phyloP scores from a whole-genome alignment of 2,888 invertebrate species.

The Dasypolia templi region DNA sequence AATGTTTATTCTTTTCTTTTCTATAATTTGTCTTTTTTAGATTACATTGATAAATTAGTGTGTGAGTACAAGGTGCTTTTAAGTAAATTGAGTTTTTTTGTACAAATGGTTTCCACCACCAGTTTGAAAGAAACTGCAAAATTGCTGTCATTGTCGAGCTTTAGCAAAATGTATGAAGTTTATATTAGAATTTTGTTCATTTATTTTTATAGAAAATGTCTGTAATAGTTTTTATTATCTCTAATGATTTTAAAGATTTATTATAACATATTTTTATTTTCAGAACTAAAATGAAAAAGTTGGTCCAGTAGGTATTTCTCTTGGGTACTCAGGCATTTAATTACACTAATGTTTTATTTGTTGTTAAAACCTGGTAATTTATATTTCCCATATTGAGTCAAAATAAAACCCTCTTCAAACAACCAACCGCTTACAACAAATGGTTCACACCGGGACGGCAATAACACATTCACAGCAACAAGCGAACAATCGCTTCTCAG shows the following conservation, averaged over 20 bases:
- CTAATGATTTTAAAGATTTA: not conserved
- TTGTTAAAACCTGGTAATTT: not conserved
- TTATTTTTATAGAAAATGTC: not conserved
- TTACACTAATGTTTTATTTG: not conserved
- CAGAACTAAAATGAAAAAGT: no score
- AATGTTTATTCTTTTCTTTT: not conserved
- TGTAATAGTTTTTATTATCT: not conserved
- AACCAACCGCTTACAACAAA: slow-evolving; percentile 6
- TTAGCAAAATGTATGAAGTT: slow-evolving; percentile 8
- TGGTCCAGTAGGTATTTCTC: no score
- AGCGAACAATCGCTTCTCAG: slow-evolving; percentile 44
- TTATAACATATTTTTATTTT: not conserved
- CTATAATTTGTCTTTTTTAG: slow-evolving; percentile 16
- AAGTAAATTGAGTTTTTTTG: slow-evolving; percentile 30
- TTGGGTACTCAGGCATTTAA: not conserved
- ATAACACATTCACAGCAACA: no score
- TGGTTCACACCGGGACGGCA: slow-evolving; percentile 34
- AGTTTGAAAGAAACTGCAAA: slow-evolving; percentile 7
- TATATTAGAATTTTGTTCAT: not conserved
- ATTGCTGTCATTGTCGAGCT: slow-evolving; percentile 29
- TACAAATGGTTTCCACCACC: slow-evolving; percentile 18
- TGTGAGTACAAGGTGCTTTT: slow-evolving; percentile 25
- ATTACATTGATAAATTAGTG: slow-evolving; percentile 20
- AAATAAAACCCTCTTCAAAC: not conserved
- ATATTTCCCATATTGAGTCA: no score